These are phyloP conservation scores for Hoplostethus atlanticus DNA, from an alignment of 2,797 vertebrate species.

Conservation along the genomic window DNA sequence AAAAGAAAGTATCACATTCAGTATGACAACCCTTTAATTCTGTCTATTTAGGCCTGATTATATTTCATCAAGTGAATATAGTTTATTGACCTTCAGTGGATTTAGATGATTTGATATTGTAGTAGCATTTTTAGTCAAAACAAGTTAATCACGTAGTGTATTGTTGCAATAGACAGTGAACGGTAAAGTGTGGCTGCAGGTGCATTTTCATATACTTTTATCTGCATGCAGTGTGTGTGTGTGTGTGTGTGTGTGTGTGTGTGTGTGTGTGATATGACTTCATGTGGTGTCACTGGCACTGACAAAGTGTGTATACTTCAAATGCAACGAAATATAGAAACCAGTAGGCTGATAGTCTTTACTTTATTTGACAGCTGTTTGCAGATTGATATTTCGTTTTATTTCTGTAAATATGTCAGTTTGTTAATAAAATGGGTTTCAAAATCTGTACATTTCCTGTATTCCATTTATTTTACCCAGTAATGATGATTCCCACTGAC, in stretches of 20 bases:
- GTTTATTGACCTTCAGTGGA: not conserved
- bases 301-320: too few relatives aligned
- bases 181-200: not conserved
- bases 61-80: not conserved
- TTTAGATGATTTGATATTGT: not conserved
- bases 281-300: not conserved
- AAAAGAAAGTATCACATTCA: conserved; percentile 33
- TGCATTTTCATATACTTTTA: not conserved
- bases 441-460: not conserved
- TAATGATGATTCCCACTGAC: too few relatives aligned
- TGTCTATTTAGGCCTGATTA: conserved; percentile 5
- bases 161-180: too few relatives aligned
- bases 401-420: not conserved
- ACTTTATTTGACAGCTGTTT: not conserved
- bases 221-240: not conserved
- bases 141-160: too few relatives aligned
- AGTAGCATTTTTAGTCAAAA: too few relatives aligned
- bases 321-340: too few relatives aligned
- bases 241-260: not conserved
- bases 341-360: not conserved
- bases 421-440: not conserved
- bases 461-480: too few relatives aligned
- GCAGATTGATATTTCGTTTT: not conserved
- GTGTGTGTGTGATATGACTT: not conserved
- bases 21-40: conserved; percentile 9